Percentiles rank a stretch among this genome's conserved stretches.
Conservation (phyloP, 2,797 vertebrate genomes). For the Bradypus variegatus region DNA sequence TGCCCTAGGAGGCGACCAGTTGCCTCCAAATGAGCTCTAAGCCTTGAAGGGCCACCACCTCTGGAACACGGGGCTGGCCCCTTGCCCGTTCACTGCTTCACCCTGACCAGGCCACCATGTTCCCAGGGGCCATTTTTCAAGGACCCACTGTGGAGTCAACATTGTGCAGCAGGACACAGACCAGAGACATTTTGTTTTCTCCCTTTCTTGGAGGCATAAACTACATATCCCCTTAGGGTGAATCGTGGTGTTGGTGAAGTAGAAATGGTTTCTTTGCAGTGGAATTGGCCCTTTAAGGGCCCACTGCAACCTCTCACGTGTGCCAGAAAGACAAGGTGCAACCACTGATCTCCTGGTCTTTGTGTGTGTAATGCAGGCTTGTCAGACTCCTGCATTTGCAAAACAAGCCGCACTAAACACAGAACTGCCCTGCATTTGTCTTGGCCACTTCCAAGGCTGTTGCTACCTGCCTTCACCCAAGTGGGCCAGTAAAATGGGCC, state of each 20-base stretch:
- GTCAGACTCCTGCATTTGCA: rapidly evolving
- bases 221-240: too few species aligned
- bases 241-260: background rate
- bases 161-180: too few species aligned
- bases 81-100: rapidly evolving
- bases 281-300: too few species aligned
- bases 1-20: background rate
- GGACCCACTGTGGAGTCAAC: background rate
- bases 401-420: rapidly evolving
- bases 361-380: rapidly evolving
- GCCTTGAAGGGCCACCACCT: too few species aligned
- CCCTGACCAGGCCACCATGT: rapidly evolving
- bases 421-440: background rate
- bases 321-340: background rate
- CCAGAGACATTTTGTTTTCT: too few species aligned
- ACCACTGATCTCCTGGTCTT: rapidly evolving
- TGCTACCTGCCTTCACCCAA: background rate
- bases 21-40: background rate
- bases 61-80: background rate
- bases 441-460: background rate
- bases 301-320: background rate
- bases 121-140: background rate
- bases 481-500: too few species aligned
- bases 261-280: background rate
- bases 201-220: too few species aligned